Evolutionary conservation across 2,888 invertebrate species (phyloP), one percentile per base, ranked within the genome.

Genomic region (Leptothorax acervorum): DNA sequence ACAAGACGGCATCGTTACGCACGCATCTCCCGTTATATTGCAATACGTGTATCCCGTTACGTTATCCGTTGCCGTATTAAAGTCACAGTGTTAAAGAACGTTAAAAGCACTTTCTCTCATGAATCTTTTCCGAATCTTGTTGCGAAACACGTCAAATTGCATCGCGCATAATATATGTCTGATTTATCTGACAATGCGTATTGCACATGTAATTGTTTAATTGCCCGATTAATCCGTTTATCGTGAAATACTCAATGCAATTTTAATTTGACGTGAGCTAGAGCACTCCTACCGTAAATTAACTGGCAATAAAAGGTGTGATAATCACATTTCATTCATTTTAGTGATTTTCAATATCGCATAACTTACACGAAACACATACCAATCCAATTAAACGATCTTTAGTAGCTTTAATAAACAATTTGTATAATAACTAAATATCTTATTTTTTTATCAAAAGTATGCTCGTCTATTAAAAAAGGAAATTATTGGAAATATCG

Each of bases 31-130:
- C 79, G 70, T 79, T 79, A 70, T 39, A 79, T 79, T 51, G 70
- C 48, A 70, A 79, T 79, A 70, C 79, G 60, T 48, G 48, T 70
- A 18, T 62, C 60, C 70, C 60, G 79, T 70, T 79, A 70, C 48
- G 60, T 79, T 79, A 23, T 31, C 35, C 70, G 31, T 48, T 23
- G 60, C 39, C 68, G 35, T 60, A 55, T 79, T n/a, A 23, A 23
- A 23, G 45, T 15, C 55, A 28, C 3, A 2, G 57, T 45, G 70
- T 60, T 68, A 66, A 79, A 48, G 60, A 70, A 70, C 39, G 39
- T 45, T 66, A 39, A 53, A 35, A 79, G 71, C 42, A 79, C 79
- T 79, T 79, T 79, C 71, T 70, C 79, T 79, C 48, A 48, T 70
- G 70, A 79, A 79, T 79, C 79, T 51, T 18, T 55, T 60, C 18